Evolutionary conservation across 1,140 invertebrate genomes (phyloP), one percentile per base, ranked within the genome.

Genomic region (Diachasmimorpha longicaudata): DNA sequence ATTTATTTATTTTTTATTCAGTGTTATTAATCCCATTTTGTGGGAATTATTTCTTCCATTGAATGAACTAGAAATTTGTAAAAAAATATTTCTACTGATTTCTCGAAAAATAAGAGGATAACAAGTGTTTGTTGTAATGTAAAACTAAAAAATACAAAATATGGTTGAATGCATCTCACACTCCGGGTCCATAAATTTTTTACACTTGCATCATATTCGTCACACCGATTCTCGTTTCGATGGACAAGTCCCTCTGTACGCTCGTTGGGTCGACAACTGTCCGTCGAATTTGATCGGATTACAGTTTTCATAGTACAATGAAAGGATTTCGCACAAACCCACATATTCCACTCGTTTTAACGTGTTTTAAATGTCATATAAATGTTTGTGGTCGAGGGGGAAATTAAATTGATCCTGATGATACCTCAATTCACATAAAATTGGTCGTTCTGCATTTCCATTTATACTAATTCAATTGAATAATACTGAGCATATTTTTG

Each of bases 211-310:
- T 25, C 21, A 63, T 63, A 19, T 31, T 63, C 70, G 39, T 58
- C 31, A 25, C 70, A 31, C 46, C 23, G 23, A 63, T 63, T 63
- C 58, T 23, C 58, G 58, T 63, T 48, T 72, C 46, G 70, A 23
- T 72, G 70, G 70, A 55, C 70, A 13, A 72, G 70, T 72, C 39
- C 42, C 69, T 70, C 69, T 70, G 42, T 25, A 44, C 42, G 69
- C 42, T 37, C 70, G 70, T 36, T 72, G 70, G 70, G 11, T 72
- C 70, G 70, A 48, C 70, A 46, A 71, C 70, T 72, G 70, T 72
- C 70, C 48, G 70, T 72, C 70, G 70, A 72, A 72, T 72, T 72
- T 72, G 70, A 72, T 72, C 70, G 70, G 70, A 72, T 72, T 72
- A 72, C 70, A 72, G 70, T 58, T 72, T 48, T 48, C 70, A 52